Base-by-base conservation (phyloP, 2,888 invertebrate species). In the Papilio elwesi region DNA sequence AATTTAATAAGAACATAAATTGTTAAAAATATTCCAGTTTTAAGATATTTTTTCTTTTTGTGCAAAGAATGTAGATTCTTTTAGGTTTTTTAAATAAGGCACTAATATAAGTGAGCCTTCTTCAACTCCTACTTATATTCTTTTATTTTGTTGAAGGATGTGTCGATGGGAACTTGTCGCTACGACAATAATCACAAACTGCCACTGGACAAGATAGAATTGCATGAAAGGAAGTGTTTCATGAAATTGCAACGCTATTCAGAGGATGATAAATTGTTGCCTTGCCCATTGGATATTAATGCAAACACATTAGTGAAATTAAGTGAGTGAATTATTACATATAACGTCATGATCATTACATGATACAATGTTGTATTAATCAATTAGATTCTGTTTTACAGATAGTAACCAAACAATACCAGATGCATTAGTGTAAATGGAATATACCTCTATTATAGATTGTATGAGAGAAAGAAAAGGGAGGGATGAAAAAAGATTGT, bases 181-280 rank as follows among this genome's bases (percentile, higher is more conserved):
- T 83, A 85, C 78, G 79, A 90, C 51, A 6, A 75, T 2, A 82
- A 83, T 51, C 93, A 93, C 71, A 85, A 76, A 76, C 77, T 92
- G 6, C 86, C 87, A 7, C 68, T 74, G 9, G 80, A 82, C 47
- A 85, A 76, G 49, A 72, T 64, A 68, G 78, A 81, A 49, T 72
- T 70, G 38, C 93, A 93, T 81, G 88, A 90, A 74, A 76, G 76
- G 10, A 71, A 80, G 65, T 93, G 92, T 74, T 79, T 79, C 71
- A 74, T 90, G 43, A 83, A 77, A 55, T 78, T 76, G 49, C 80
- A 87, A 68, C 89, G 88, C 1, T 92, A 92, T 71, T 69, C 63
- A 2, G 77, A 79, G 52, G 80, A 85, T 1, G 88, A 89, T 49
- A 64, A 74, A 8, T 75, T 91, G 12, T 76, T 93, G n/a, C 91